Conservation (phyloP, 2,888 invertebrate genomes). For the Copidosoma aretas region DNA sequence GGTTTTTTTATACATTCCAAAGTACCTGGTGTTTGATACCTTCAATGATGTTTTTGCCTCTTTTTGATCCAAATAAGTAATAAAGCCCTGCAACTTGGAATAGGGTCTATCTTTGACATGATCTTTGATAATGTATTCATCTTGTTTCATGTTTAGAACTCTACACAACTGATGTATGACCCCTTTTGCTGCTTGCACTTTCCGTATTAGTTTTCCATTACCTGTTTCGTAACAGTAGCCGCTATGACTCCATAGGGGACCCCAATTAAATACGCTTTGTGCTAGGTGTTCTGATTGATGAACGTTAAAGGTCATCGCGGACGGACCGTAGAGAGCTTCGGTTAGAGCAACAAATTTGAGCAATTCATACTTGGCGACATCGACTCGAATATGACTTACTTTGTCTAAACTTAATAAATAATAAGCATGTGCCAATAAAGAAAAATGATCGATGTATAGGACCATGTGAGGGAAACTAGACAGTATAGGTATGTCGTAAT, state of each 20-base stretch:
- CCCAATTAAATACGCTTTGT: slow-evolving; percentile 13
- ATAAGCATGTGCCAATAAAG: slow-evolving; percentile 6
- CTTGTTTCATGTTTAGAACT: not conserved
- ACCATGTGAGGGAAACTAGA: slow-evolving; percentile 8
- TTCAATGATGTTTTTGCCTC: not conserved
- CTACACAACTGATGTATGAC: slow-evolving; percentile 11
- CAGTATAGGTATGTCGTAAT: slow-evolving; percentile 35
- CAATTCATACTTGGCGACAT: slow-evolving; percentile 17
- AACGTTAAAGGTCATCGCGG: slow-evolving; percentile 12
- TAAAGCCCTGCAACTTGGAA: too few species aligned
- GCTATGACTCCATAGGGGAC: slow-evolving; percentile 9
- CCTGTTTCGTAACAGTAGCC: slow-evolving; percentile 18
- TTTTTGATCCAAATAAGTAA: not conserved
- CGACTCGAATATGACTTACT: slow-evolving; percentile 31
- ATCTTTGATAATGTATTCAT: not conserved
- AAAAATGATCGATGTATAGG: slow-evolving; percentile 11
- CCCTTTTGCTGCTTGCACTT: slow-evolving; percentile 17
- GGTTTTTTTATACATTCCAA: not conserved
- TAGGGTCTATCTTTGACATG: not conserved
- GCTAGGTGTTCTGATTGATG: slow-evolving; percentile 10
- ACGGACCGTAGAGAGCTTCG: not conserved
- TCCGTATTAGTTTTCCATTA: slow-evolving; percentile 1
- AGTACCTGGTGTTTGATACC: not conserved
- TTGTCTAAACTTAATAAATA: not conserved
- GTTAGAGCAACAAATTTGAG: slow-evolving; percentile 15